Base-by-base conservation (phyloP, 2,888 invertebrate genomes). In the Drosophila anceps region DNA sequence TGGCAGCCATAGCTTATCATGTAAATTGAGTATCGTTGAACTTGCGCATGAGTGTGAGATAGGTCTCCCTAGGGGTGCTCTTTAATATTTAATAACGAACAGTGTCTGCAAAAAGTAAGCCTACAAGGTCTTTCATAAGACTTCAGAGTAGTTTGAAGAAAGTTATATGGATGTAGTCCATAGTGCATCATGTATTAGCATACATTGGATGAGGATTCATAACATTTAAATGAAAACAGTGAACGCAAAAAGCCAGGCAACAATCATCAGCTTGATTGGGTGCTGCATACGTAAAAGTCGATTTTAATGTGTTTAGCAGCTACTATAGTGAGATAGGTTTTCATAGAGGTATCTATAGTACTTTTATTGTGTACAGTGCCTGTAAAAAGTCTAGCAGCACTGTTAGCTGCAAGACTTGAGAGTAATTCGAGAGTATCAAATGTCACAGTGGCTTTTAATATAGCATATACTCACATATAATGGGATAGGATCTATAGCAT, bases 401-500 rank as follows among this genome's bases (percentile, higher is more conserved):
- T 44, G 4, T 24, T 7, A 7, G 24, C 44, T 4, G 18, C 4
- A 43, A 43, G 43, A 13, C 43, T 4, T 43, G 18, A 39, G 39
- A n/a, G 7, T 39, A 39, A 15, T 9, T 9, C 3, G 9, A 15
- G 15, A 15, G 46, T 29, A 10, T 29, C n/a, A 48, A n/a, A 48
- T 50, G 18, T 13, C 31, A 18, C 5, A 48, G n/a, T 7, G 12
- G 12, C 29, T 10, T 10, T 48, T 6, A 29, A 29, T n/a, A 8
- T 13, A 12, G 0, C 7, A 44, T 4, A 10, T 12, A 27, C 18
- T 13, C 3, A 31, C 18, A 13, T 4, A 18, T 6, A 31, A 4
- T 18, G n/a, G 48, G 29, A 48, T 48, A 48, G 29, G 29, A 48
- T 48, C 48, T 29, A 18, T 18, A 29, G 4, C 31, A 50, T 50